Percentiles rank a stretch among this genome's conserved stretches.
Conservation (phyloP, 2,888 invertebrate genomes). For the Drosophila differens region DNA sequence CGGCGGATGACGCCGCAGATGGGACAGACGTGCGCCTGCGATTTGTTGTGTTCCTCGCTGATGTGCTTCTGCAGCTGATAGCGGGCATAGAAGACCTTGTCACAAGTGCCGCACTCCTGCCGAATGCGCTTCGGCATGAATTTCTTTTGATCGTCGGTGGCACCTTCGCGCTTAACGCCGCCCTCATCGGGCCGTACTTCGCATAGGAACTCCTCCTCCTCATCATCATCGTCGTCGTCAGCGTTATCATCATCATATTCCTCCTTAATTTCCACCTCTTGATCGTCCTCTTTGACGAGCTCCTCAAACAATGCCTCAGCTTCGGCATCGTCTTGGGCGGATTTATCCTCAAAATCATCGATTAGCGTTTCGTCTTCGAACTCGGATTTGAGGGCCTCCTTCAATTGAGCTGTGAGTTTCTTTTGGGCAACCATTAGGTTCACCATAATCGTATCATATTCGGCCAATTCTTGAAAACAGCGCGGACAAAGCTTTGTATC, state of each 20-base stretch:
- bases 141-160: constrained; percentile 39
- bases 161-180: constrained; percentile 28
- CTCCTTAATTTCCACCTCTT: constrained; percentile 53
- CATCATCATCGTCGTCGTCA: constrained; percentile 42
- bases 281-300: constrained; percentile 62
- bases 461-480: constrained; percentile 76
- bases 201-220: constrained; percentile 52
- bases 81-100: constrained; percentile 69
- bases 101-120: constrained; percentile 67
- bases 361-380: constrained; percentile 50
- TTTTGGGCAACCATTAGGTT: constrained; percentile 80
- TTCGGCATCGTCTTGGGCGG: constrained; percentile 60
- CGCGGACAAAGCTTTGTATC: constrained; percentile 70
- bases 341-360: constrained; percentile 35
- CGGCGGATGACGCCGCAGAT: constrained; percentile 80
- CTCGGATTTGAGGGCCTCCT: constrained; percentile 69
- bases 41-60: constrained; percentile 68
- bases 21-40: constrained; percentile 68
- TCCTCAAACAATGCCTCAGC: constrained; percentile 70
- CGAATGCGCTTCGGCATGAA: constrained; percentile 54
- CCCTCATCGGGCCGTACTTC: constrained; percentile 18
- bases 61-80: constrained; percentile 77
- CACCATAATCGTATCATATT: constrained; percentile 82
- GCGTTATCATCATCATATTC: constrained; percentile 58
- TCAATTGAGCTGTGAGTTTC: constrained; percentile 72